Base-by-base conservation (phyloP, 1,140 invertebrate genomes). In the Drosophila sproati region DNA sequence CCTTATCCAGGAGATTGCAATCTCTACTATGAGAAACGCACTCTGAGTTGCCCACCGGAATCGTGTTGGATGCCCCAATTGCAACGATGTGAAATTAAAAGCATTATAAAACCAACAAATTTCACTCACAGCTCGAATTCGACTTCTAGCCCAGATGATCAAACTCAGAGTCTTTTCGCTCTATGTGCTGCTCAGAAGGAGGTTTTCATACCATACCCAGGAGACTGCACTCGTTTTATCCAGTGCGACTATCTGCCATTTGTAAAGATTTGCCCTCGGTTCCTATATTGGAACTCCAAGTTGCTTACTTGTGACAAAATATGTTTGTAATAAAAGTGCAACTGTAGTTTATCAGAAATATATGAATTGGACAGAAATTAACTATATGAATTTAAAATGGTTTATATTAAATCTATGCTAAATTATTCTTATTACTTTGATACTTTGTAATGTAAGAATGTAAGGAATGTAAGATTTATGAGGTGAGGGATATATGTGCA, bases 221-320 rank as follows among this genome's bases (percentile, higher is more conserved):
- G 75, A 0, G 67, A 86, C 35, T 86, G 82, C 35, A 76, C 37
- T 2, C 67, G 51, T 5, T 86, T 76, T 20, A 76, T 86, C 20
- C 78, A 76, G 1, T 86, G 82, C 28, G 82, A 86, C 43, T 86
- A 86, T 50, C 5, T 67, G 4, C 82, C 82, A 2, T 86, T 86
- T 34, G 82, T 86, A 3, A 86, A 76, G 63, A 28, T 7, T 3
- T 86, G 82, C 20, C 82, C 82, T 4, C 34, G 51, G 2, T 76
- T 66, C 55, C 64, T 86, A 3, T 86, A 12, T n/a, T 86, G 82
- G 82, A 86, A 86, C 29, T 86, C 82, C 0, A 43, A 67, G 8
- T 39, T 86, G 34, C 45, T 52, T 1, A 86, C 82, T 2, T 86
- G 82, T 32, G 82, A 86, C 41, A 86, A 86, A 52, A 76, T 73